Evolutionary conservation across 2,113 vertebrate genomes (phyloP), one percentile per base, ranked within the genome.

Genomic region (Fulmarus glacialis): DNA sequence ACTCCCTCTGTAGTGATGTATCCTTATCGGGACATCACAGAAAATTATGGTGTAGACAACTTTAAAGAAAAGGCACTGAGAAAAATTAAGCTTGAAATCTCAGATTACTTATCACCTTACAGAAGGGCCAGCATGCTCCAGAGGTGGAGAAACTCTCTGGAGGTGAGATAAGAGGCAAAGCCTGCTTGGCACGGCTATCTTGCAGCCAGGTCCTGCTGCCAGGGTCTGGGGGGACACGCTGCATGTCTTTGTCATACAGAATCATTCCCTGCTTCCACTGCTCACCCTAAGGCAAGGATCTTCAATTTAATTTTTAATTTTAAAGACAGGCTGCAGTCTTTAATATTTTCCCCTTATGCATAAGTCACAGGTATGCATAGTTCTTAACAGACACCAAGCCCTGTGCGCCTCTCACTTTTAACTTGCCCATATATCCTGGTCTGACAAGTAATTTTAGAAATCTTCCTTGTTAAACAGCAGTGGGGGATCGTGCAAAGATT

Each of bases 271-370:
- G 11, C 29, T 87, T 81, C 38, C 38, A 29, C 19, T 71, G 23
- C 23, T 92, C 55, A 55, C 19, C 21, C 36, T 70, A 73, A 66
- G 42, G 42, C n/a, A 60, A 62, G 12, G 30, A 56, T 29, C 36
- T 80, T 82, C 34, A 66, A 50, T 58, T 90, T 40, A 53, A 40
- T 30, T 78, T 87, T 92, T 60, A 56, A 66, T 95, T 93, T 87
- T 82, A 72, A 93, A 52, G 21, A 15, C 8, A 43, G 36, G 1
- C 2, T 70, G 26, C 1, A 3, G 11, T 68, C 48, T 81, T 89
- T 36, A 73, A 36, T 62, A 77, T 68, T 89, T 81, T 55, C 3
- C 7, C 23, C 32, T 84, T 74, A 32, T 14, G 26, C 8, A 16
- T 48, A 55, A 48, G 12, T 67, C 24, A 5, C 34, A 79, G n/a